Base-by-base conservation (phyloP, 1,140 invertebrate genomes). In the Diorhabda elongata region DNA sequence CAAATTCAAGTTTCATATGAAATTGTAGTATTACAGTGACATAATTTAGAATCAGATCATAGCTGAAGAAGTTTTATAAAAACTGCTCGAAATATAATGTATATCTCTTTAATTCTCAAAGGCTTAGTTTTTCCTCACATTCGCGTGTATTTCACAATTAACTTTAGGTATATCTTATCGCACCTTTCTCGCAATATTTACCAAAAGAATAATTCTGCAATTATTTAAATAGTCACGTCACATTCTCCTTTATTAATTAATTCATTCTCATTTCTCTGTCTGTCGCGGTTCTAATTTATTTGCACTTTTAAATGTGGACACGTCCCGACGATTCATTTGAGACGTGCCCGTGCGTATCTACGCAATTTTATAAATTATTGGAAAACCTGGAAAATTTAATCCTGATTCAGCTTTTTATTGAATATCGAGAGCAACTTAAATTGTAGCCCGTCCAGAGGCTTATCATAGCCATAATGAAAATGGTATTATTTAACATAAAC, bases 281-380 rank as follows among this genome's bases (percentile, higher is more conserved):
- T 67, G 65, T 26, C 44, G 9, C 65, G 44, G 58, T 42, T 67
- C 44, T 59, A 67, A 67, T 67, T 67, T 67, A 67, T 67, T 67
- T 67, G 65, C 65, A 67, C 65, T 67, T 67, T 67, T 67, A 67
- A 67, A 67, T 60, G 65, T 67, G 57, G 65, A 60, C 65, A 67
- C 65, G 65, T 67, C 41, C 42, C n/a, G 11, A 58, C 58, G 43
- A 67, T 67, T 58, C 58, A 67, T 67, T 67, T 59, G 3, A 52
- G 43, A 67, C 65, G 65, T 67, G 65, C 65, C 58, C 42, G 57
- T 67, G 65, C 65, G 65, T 67, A 67, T 67, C 65, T 67, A 67
- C 65, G 65, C 65, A 67, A 67, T 67, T 67, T 67, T 67, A 67
- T 67, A 67, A 67, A 67, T 67, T 67, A 67, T 67, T 60, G 58